These are phyloP conservation scores for Malurus melanocephalus DNA, from an alignment of 2,113 vertebrate species.

Conservation along the genomic window DNA sequence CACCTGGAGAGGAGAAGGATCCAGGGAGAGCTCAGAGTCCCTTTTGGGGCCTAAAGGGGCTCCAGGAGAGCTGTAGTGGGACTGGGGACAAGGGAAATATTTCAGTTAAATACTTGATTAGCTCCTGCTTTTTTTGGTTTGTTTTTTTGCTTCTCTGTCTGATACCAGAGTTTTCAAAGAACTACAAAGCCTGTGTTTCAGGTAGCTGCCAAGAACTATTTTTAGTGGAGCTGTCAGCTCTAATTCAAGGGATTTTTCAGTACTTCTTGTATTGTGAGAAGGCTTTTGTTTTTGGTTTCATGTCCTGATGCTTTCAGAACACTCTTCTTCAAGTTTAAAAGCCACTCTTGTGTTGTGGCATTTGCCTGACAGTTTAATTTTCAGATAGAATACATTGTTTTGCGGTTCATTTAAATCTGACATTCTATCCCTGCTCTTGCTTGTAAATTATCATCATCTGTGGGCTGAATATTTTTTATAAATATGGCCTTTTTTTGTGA, in stretches of 20 bases:
- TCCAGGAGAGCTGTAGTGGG: background rate
- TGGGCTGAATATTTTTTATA: background rate
- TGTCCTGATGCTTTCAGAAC: background rate
- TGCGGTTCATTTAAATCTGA: background rate
- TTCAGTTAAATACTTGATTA: background rate
- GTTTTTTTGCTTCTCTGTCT: background rate
- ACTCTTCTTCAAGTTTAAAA: background rate
- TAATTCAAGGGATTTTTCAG: conserved; percentile 1
- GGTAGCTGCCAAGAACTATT: background rate
- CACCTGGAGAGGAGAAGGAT: background rate
- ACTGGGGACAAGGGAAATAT: background rate
- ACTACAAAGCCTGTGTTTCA: background rate
- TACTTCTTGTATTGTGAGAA: background rate
- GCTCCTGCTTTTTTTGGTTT: background rate
- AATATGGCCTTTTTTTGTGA: background rate
- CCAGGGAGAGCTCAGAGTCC: background rate
- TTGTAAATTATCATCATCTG: background rate
- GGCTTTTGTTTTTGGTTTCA: background rate
- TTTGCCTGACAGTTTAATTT: conserved; percentile 19
- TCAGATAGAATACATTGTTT: background rate
- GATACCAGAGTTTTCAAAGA: background rate
- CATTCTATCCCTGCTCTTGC: background rate
- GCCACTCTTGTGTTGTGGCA: background rate
- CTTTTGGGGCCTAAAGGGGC: rapidly evolving
- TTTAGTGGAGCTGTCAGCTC: conserved; percentile 27